These are phyloP conservation scores for Tragelaphus imberbis DNA, from an alignment of 2,113 vertebrate species.

Conservation along the genomic window DNA sequence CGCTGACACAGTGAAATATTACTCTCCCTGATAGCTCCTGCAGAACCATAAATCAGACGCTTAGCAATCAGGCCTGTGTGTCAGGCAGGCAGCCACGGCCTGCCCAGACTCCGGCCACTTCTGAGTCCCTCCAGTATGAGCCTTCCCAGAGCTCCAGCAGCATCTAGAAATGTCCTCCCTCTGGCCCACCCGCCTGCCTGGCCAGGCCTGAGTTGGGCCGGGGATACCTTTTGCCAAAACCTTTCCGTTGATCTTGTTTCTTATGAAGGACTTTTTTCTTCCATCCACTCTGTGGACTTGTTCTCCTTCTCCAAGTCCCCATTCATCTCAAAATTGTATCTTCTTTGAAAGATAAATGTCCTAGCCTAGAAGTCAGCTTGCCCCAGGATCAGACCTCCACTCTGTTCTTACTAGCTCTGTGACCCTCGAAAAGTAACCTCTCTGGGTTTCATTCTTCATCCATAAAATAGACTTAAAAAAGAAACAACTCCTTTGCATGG, in stretches of 20 bases:
- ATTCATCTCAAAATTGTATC: background rate
- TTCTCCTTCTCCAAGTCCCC: background rate
- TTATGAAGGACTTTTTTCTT: background rate
- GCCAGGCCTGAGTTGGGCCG: fast-evolving
- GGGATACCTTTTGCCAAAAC: background rate
- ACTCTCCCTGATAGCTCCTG: background rate
- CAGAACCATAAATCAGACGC: background rate
- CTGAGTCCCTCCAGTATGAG: background rate
- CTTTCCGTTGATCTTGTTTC: background rate
- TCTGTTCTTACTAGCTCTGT: background rate
- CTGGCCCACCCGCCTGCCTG: background rate
- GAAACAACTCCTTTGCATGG: background rate
- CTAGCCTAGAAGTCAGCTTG: background rate
- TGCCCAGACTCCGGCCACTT: background rate
- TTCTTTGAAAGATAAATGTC: background rate
- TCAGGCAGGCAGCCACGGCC: background rate
- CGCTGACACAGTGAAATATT: background rate
- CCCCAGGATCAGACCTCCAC: background rate
- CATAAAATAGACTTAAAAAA: background rate
- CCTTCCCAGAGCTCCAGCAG: background rate
- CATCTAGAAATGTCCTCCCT: fast-evolving
- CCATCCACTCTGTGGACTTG: background rate
- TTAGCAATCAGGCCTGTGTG: background rate
- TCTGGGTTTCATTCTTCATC: background rate
- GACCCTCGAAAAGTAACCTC: background rate